Conservation (phyloP, 2,888 invertebrate genomes). For the Lapara coniferarum region DNA sequence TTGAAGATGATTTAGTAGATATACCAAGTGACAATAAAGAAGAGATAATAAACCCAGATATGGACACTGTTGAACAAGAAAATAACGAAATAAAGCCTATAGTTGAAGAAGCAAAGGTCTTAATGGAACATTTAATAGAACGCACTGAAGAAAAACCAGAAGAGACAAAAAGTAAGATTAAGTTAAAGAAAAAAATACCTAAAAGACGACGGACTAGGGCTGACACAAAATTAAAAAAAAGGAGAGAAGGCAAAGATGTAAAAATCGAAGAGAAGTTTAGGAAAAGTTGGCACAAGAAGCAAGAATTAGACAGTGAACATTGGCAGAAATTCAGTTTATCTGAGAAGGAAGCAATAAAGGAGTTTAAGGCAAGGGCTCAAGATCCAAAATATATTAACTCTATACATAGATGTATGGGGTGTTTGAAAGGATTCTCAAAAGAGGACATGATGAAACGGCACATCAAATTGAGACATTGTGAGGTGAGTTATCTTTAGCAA, state of each 20-base stretch:
- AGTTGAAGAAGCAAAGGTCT: not conserved
- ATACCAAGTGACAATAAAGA: slow-evolving; percentile 1
- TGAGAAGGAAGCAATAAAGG: slow-evolving; percentile 65
- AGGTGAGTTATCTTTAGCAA: slow-evolving; percentile 45
- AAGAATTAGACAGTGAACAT: slow-evolving; percentile 35
- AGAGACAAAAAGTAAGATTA: not conserved
- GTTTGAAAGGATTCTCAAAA: slow-evolving; percentile 65
- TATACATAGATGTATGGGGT: slow-evolving; percentile 58
- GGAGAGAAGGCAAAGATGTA: not conserved
- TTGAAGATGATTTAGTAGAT: not conserved
- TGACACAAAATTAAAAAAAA: slow-evolving; percentile 15
- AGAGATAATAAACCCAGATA: slow-evolving; percentile 4
- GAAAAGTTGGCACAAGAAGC: slow-evolving; percentile 3
- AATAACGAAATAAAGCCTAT: not conserved
- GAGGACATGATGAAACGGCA: slow-evolving; percentile 65
- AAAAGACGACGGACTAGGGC: slow-evolving; percentile 2
- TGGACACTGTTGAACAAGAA: not conserved
- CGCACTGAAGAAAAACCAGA: not conserved
- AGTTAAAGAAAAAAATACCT: not conserved
- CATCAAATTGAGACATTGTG: slow-evolving; percentile 57
- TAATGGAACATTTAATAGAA: not conserved
- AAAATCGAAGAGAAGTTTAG: slow-evolving; percentile 9
- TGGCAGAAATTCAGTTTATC: slow-evolving; percentile 62
- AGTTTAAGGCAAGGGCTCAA: slow-evolving; percentile 54
- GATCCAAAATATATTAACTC: slow-evolving; percentile 59